These are phyloP conservation scores for Corythoichthys intestinalis DNA, from an alignment of 2,113 vertebrate genomes.

Conservation along the genomic window DNA sequence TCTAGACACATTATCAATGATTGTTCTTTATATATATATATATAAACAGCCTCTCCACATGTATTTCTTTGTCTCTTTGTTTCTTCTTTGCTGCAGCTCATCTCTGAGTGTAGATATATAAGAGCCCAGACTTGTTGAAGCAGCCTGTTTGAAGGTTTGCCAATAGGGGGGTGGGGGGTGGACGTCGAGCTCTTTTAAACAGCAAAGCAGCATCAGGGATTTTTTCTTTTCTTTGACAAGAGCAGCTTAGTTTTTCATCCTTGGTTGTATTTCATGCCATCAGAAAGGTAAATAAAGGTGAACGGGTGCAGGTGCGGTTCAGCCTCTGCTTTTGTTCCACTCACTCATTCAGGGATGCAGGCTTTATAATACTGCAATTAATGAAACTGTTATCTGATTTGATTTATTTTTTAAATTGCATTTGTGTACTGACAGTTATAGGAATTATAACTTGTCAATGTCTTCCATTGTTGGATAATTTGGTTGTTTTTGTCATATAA, in stretches of 20 bases:
- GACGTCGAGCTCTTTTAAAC: conserved; percentile 45
- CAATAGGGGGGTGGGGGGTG: conserved; percentile 25
- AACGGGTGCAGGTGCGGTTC: conserved; percentile 41
- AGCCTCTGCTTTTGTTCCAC: conserved; percentile 9
- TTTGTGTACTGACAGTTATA: not conserved
- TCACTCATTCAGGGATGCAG: not conserved
- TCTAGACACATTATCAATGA: not conserved
- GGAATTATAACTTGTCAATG: not conserved
- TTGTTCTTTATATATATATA: not conserved
- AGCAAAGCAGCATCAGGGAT: conserved; percentile 28
- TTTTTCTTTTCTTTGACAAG: conserved; percentile 34
- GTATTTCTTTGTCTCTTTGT: conserved; percentile 4
- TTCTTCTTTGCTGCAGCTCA: not conserved
- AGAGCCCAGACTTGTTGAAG: conserved; percentile 44
- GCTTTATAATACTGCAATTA: not conserved
- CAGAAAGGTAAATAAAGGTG: conserved; percentile 24
- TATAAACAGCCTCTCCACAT: conserved; percentile 5
- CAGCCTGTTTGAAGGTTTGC: conserved; percentile 56
- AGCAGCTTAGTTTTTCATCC: conserved; percentile 19
- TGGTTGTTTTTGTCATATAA: not conserved
- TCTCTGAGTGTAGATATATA: conserved; percentile 26
- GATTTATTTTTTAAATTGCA: not conserved
- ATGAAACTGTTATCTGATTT: not conserved
- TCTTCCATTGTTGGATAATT: not conserved
- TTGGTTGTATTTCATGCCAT: conserved; percentile 18